Percentiles rank a stretch among this genome's conserved stretches.
These are phyloP conservation scores for Drosophila rufa DNA, from an alignment of 1,140 invertebrate genomes.

Conservation along the genomic window DNA sequence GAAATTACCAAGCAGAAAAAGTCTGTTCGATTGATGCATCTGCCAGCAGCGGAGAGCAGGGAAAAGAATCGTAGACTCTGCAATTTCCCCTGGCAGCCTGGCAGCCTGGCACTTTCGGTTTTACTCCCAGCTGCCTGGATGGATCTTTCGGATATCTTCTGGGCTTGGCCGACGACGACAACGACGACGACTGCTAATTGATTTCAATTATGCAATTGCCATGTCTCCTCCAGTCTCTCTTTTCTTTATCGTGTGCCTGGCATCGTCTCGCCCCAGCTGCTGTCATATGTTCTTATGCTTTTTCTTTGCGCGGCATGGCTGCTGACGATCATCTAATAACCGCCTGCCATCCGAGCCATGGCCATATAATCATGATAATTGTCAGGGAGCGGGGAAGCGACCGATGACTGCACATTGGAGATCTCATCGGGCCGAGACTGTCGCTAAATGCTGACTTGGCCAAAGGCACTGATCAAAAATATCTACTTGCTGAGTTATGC, in stretches of 20 bases:
- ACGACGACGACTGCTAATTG: constrained; percentile 58
- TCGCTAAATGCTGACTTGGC: constrained; percentile 53
- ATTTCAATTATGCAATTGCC: constrained; percentile 82
- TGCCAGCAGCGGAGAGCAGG: constrained; percentile 9
- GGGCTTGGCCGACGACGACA: constrained; percentile 39
- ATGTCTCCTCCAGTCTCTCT: constrained; percentile 25
- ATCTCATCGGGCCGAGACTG: constrained; percentile 47
- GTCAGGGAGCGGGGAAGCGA: constrained; percentile 31
- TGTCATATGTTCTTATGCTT: constrained; percentile 49
- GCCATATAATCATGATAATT: constrained; percentile 80
- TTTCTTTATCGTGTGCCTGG: constrained; percentile 60
- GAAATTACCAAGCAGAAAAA: constrained; percentile 44
- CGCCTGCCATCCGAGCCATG: constrained; percentile 62
- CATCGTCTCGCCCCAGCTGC: constrained; percentile 49
- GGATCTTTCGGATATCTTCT: constrained; percentile 5
- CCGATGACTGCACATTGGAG: constrained; percentile 10
- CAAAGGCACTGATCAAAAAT: constrained; percentile 5
- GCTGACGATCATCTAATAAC: constrained; percentile 75
- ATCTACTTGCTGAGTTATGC: not conserved
- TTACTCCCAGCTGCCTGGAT: constrained; percentile 23
- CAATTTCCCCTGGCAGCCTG: constrained; percentile 52
- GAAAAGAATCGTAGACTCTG: constrained; percentile 18
- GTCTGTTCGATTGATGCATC: constrained; percentile 51
- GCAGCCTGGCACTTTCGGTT: constrained; percentile 72
- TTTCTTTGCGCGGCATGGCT: constrained; percentile 32